Base-by-base conservation (phyloP, 2,113 vertebrate genomes). In the Cyprinodon tularosa region DNA sequence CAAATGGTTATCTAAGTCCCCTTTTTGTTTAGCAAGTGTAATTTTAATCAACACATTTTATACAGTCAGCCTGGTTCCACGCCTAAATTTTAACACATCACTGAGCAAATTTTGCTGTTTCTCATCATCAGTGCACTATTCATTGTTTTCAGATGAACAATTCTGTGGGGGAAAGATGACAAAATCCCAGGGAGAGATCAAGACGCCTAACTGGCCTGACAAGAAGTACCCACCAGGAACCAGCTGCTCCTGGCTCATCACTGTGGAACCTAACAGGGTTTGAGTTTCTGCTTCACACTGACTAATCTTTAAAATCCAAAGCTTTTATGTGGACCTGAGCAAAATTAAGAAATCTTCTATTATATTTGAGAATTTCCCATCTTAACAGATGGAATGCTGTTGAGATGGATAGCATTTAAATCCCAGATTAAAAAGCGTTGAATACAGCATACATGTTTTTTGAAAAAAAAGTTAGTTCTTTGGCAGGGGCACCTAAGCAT, bases 231-330 rank as follows among this genome's bases (percentile, higher is more conserved):
- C 96, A 3, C 66, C 94, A 3, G 96, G 95, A 65, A 94, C 95
- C 90, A 97, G 93, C 89, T 98, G 96, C 87, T 96, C 96, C 71
- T 98, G 96, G 96, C 95, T 97, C 59, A 95, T 98, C 88, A 92
- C 95, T 0, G 96, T 96, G 48, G 94, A 95, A 14, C 89, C 87
- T 0, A 83, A 94, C 74, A 94, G 93, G 95, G 96, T 97, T 48
- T 68, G 90, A 45, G 50, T 57, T 57, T 45, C 44, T 45, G 44
- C 9, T 45, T 45, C 44, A 45, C 44, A 45, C 44, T 45, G 6
- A 45, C 44, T 10, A 11, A 45, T 45, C 44, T 10, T 45, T 45
- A 10, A 10, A 42, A 9, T 42, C 42, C 42, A 4, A 42, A 42
- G 4, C 2, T 45, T 45, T 8, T 45, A 45, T 45, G 44, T 45